These are phyloP conservation scores for Neopelma chrysocephalum DNA, from an alignment of 2,797 vertebrate genomes.

Conservation along the genomic window DNA sequence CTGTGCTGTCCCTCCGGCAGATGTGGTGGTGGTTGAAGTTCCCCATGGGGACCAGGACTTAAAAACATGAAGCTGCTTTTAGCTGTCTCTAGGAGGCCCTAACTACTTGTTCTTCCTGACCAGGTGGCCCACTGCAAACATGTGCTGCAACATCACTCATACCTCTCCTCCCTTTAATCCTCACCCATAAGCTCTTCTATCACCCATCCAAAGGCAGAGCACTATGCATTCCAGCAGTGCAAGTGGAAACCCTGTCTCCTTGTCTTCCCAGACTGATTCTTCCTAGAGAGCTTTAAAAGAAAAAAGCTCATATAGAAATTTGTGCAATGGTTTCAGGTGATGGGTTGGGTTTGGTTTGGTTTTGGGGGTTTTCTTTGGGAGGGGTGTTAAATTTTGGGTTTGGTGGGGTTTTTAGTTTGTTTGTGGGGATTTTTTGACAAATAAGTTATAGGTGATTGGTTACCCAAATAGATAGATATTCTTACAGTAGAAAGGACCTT, in stretches of 20 bases:
- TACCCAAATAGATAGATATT: not conserved
- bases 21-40: not conserved
- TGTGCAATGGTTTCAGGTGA: not conserved
- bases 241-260: not conserved
- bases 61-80: not conserved
- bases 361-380: too few species aligned
- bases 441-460: not conserved
- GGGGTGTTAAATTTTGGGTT: not conserved
- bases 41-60: not conserved
- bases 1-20: not conserved
- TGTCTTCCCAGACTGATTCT: not conserved
- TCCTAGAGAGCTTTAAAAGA: not conserved
- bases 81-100: not conserved
- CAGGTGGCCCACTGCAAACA: not conserved
- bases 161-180: not conserved
- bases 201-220: not conserved
- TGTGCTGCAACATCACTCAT: not conserved
- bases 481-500: not conserved
- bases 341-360: not conserved
- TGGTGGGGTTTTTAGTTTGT: not conserved
- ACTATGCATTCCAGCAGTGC: not conserved
- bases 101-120: not conserved
- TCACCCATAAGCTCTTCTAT: not conserved
- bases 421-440: not conserved
- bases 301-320: not conserved